Evolutionary conservation across 2,113 vertebrate genomes (phyloP).

Genomic region (Actinemys pallida): DNA sequence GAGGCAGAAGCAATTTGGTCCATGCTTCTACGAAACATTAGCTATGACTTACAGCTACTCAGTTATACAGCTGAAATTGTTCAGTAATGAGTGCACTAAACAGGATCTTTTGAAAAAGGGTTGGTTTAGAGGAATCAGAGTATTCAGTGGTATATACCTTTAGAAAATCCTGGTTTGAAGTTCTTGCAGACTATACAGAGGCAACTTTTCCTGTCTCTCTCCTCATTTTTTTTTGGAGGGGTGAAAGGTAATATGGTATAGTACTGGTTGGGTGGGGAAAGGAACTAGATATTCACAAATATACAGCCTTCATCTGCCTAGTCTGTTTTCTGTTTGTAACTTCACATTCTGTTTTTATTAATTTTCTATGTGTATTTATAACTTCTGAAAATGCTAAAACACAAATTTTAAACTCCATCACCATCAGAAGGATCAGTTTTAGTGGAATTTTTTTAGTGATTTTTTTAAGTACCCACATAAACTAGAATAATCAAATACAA

Average conservation of each 20-base stretch:
- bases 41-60: background rate
- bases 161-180: background rate
- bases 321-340: conserved; percentile 46
- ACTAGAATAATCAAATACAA: background rate
- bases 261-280: conserved; percentile 18
- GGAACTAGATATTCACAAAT: conserved; percentile 43
- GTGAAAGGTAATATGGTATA: conserved; percentile 57
- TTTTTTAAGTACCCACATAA: background rate
- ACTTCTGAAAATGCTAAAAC: conserved; percentile 8
- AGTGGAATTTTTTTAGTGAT: too few relatives aligned
- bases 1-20: background rate
- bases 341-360: background rate
- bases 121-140: background rate
- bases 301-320: conserved; percentile 7
- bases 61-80: background rate
- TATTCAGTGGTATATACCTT: background rate
- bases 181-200: background rate
- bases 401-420: background rate
- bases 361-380: background rate
- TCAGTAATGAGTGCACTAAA: background rate
- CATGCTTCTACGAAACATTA: background rate
- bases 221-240: conserved; percentile 46
- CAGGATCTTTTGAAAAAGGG: background rate
- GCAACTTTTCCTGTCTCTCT: background rate
- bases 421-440: too few relatives aligned